phyloP scores from a whole-genome alignment of 1,140 invertebrate species.

The Colletes gigas region DNA sequence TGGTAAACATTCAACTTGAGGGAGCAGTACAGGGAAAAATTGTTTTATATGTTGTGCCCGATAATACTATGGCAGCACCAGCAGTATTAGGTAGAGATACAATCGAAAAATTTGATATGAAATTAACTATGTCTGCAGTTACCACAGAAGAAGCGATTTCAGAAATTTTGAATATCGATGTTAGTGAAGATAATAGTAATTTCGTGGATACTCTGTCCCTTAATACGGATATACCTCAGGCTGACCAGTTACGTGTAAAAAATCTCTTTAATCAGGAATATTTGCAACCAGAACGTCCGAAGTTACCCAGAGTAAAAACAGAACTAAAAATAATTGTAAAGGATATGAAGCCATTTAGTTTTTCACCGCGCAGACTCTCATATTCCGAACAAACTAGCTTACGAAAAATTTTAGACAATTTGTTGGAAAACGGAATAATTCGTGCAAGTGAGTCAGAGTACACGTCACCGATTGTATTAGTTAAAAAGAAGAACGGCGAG shows the following conservation, averaged over 20 bases:
- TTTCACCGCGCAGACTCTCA: conserved; percentile 36
- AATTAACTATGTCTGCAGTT: background rate
- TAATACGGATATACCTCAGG: background rate
- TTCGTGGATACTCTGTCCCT: background rate
- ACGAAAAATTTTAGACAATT: background rate
- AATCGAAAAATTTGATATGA: background rate
- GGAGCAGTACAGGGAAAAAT: too few relatives aligned
- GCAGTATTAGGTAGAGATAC: conserved; percentile 1
- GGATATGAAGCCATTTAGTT: conserved; percentile 30
- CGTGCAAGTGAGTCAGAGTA: conserved; percentile 1
- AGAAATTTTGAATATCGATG: conserved; percentile 11
- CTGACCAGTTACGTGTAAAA: background rate
- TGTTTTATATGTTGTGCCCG: background rate
- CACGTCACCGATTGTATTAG: conserved; percentile 6
- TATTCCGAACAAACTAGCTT: background rate
- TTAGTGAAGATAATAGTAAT: background rate
- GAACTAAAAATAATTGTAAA: conserved; percentile 37
- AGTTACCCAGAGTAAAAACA: background rate
- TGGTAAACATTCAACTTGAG: too few relatives aligned
- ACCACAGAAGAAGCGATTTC: background rate
- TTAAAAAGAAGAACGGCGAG: too few relatives aligned
- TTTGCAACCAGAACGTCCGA: background rate
- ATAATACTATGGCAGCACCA: background rate
- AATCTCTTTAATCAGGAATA: background rate
- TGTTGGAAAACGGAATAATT: background rate